Evolutionary conservation across 2,797 vertebrate genomes (phyloP).

Genomic region (Fringilla coelebs): DNA sequence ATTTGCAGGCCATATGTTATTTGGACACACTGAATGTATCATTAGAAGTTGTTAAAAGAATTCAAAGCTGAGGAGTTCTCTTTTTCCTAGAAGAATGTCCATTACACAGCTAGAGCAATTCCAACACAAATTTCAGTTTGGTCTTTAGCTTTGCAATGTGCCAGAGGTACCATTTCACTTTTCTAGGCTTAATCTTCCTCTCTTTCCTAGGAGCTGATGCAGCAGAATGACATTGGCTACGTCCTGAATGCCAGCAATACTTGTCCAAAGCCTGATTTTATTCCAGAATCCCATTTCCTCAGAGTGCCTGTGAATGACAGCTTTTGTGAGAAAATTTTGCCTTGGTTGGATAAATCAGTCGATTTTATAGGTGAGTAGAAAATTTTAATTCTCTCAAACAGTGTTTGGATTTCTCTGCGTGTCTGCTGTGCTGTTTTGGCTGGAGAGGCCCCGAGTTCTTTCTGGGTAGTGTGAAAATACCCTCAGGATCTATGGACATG

Average conservation of each 20-base stretch:
- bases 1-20: neutral
- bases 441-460: neutral
- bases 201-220: slow-evolving; percentile 88
- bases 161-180: neutral
- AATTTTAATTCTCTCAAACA: neutral
- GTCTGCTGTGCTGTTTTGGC: neutral
- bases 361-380: slow-evolving; percentile 91
- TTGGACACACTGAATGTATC: neutral
- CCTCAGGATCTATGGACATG: neutral
- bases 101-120: neutral
- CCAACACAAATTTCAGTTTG: neutral
- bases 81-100: neutral
- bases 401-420: neutral
- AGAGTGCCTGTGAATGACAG: slow-evolving; percentile 95
- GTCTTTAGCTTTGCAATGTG: neutral
- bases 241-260: slow-evolving; percentile 95
- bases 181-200: neutral
- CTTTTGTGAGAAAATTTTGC: slow-evolving; percentile 97
- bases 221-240: slow-evolving; percentile 89
- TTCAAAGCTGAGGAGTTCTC: neutral
- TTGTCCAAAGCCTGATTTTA: slow-evolving; percentile 95
- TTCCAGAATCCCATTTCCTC: slow-evolving; percentile 91
- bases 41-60: neutral
- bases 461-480: neutral
- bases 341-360: slow-evolving; percentile 93